Percentiles rank a stretch among this genome's conserved stretches.
Evolutionary conservation across 2,797 vertebrate species (phyloP).

Genomic region (Psittacula derbiana): DNA sequence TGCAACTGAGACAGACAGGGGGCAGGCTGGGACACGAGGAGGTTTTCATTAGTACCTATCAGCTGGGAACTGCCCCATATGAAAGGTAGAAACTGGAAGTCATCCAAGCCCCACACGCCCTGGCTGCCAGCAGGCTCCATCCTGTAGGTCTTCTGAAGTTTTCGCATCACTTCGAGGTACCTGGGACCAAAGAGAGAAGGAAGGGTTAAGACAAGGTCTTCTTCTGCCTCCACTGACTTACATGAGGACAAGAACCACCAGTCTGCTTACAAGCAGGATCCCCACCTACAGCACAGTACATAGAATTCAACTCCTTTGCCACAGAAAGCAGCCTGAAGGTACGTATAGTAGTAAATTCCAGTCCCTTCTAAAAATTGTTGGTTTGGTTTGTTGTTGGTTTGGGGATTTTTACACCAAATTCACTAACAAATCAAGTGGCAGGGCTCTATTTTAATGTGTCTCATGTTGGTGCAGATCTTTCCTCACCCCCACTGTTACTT

Average conservation of each 20-base stretch:
- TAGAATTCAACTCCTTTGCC: not conserved
- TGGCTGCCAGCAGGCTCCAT: conserved; percentile 99
- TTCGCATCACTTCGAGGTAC: conserved; percentile 92
- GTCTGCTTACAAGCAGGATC: not conserved
- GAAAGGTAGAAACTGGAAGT: conserved; percentile 97
- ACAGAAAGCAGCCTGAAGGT: not conserved
- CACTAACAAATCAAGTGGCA: not conserved
- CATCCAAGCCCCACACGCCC: conserved; percentile 96
- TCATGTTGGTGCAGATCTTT: not conserved
- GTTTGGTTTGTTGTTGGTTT: not conserved
- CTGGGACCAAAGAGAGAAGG: conserved; percentile 64
- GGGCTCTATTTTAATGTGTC: not conserved
- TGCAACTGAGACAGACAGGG: not conserved
- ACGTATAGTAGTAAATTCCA: not conserved
- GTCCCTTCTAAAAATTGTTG: not conserved
- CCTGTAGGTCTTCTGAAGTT: conserved; percentile 93
- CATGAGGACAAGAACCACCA: not conserved
- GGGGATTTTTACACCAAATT: not conserved
- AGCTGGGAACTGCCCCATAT: conserved; percentile 97
- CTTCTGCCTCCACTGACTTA: not conserved
- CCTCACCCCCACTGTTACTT: not conserved
- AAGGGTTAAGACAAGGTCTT: not conserved
- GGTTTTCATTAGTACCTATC: conserved; percentile 80
- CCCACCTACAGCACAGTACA: not conserved
- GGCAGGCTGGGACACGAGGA: not conserved